These are phyloP conservation scores for Caenorhabditis angaria DNA, from an alignment of 2,888 invertebrate species.

Conservation along the genomic window DNA sequence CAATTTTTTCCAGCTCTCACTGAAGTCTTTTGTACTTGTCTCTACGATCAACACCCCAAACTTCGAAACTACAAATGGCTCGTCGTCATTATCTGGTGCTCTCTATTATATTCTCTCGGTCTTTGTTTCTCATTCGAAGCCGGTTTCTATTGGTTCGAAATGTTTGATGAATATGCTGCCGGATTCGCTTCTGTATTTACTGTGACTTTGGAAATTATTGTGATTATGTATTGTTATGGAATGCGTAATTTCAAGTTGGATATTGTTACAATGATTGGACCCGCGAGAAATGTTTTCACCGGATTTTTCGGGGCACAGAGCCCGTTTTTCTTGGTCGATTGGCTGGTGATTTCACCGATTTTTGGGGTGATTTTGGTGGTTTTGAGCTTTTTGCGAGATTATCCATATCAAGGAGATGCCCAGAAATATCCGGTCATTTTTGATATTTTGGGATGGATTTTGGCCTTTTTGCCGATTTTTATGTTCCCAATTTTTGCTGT, in stretches of 20 bases:
- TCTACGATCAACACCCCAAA: constrained; percentile 21
- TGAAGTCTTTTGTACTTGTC: constrained; percentile 38
- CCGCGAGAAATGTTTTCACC: background rate
- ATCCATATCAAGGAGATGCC: background rate
- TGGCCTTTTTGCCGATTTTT: too few species aligned
- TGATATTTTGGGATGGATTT: too few species aligned
- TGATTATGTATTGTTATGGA: constrained; percentile 31
- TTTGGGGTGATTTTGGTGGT: background rate
- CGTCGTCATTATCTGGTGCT: constrained; percentile 23
- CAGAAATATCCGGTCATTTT: background rate
- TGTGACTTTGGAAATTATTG: constrained; percentile 12
- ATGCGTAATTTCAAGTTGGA: constrained; percentile 22
- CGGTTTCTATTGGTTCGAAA: constrained; percentile 30
- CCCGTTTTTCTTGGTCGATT: constrained; percentile 10
- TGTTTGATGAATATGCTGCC: constrained; percentile 27
- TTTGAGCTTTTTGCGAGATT: background rate
- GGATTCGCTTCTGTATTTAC: constrained; percentile 26
- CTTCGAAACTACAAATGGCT: constrained; percentile 27
- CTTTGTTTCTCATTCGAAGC: constrained; percentile 24
- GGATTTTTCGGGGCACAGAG: constrained; percentile 12
- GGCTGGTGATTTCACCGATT: constrained; percentile 14
- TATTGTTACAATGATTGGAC: constrained; percentile 23
- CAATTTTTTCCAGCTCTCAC: too few species aligned
- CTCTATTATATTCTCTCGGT: constrained; percentile 17
- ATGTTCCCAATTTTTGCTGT: too few species aligned